Base-by-base conservation (phyloP, 2,888 invertebrate species). In the Gerris lacustris region DNA sequence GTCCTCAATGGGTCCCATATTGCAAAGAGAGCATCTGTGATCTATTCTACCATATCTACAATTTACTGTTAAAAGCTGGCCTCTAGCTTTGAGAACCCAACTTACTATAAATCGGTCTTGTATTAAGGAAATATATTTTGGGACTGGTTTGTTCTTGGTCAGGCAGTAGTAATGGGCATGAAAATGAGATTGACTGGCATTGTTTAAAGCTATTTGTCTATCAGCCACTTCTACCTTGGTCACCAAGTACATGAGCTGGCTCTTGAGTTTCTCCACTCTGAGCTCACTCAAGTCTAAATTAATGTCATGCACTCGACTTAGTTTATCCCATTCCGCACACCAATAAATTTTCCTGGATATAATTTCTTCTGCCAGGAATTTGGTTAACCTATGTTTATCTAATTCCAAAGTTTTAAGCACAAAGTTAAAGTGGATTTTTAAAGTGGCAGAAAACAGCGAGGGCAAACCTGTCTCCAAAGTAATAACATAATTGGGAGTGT, bases 11-110 rank as follows among this genome's bases (percentile, higher is more conserved):
- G 55, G 2, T 11, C 15, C 15, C 55, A 55, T 55, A 55, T 55
- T 55, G 55, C 55, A 55, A 55, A 55, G 55, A 55, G 55, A 55
- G 55, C 55, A 55, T 55, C 55, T 55, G 55, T 55, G 55, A 15
- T 55, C 55, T 55, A 15, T 55, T 55, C 55, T 31, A 55, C 55
- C 55, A 55, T 55, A 55, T 9, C 11, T 11, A 5, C 55, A 55
- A 15, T 55, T 55, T 11, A 55, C 55, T 11, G 55, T 11, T 55
- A 55, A 15, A 55, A 55, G 55, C 55, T 55, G 55, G 55, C 55
- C 55, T 55, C 31, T 31, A 11, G 55, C 11, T 15, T 55, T 55
- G 55, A 55, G 55, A 55, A 55, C 55, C 55, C 55, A 55, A 11
- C 55, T 15, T 55, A 15, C 5, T 55, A 55, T 15, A 55, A 55